Conservation (phyloP, 2,888 invertebrate genomes). For the Melieria picta region DNA sequence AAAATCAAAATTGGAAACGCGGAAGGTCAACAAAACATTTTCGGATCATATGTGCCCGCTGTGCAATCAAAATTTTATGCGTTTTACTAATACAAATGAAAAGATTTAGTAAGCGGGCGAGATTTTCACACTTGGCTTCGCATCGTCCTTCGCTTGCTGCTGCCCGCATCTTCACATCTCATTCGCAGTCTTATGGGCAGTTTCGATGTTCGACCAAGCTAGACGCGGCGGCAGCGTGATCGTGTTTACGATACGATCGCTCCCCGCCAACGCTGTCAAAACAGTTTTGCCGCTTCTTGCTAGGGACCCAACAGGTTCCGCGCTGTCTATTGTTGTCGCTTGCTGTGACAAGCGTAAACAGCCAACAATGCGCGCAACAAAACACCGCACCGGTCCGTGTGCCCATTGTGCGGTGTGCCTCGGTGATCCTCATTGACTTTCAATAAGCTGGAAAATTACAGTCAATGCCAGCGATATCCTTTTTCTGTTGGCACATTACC, state of each 20-base stretch:
- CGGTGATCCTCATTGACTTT: conserved; percentile 40
- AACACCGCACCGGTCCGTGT: conserved; percentile 23
- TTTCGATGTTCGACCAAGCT: no score
- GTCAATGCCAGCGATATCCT: background rate
- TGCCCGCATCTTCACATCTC: no score
- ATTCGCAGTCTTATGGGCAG: no score
- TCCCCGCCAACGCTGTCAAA: background rate
- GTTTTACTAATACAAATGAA: conserved; percentile 32
- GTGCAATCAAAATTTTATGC: conserved; percentile 40
- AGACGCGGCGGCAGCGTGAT: background rate
- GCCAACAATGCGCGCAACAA: conserved; percentile 9
- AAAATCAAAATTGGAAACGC: background rate
- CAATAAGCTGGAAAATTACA: conserved; percentile 36
- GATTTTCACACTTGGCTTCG: background rate
- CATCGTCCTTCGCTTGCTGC: no score
- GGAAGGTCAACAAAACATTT: conserved; percentile 8
- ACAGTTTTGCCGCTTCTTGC: background rate
- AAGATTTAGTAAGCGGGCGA: background rate
- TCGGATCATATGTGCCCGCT: conserved; percentile 29
- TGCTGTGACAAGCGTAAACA: conserved; percentile 21
- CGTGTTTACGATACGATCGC: conserved; percentile 32
- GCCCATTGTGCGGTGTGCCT: conserved; percentile 7
- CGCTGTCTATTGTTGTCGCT: conserved; percentile 44
- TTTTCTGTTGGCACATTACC: conserved; percentile 37
- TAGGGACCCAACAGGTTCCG: conserved; percentile 37